Base-by-base conservation (phyloP, 2,888 invertebrate genomes). In the Pollenia angustigena region DNA sequence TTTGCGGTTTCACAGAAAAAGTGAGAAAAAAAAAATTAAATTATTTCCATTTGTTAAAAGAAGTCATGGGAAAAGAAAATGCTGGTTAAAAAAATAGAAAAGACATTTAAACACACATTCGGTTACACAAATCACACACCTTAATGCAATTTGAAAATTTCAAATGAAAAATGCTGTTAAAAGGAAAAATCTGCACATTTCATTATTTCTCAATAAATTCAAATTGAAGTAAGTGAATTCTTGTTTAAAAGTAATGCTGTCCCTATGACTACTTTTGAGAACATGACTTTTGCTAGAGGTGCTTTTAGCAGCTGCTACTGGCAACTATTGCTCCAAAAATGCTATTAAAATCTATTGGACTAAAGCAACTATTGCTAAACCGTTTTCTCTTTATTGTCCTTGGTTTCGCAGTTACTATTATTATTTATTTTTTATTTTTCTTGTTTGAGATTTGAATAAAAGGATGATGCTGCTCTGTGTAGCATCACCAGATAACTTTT, bases 1-100 rank as follows among this genome's bases (percentile, higher is more conserved):
- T 23, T 18, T 64, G 44, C 3, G 23, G 32, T 32, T 23, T 56
- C 48, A 2, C 9, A 40, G 46, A 14, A 58, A 32, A 11, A 40
- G 14, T 4, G 46, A 32, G 42, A 42, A n/a, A 3, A 42, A 1
- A 2, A 46, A 72, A 81, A 66, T 64, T 42, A 74, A 64, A 48
- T 74, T 23, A 79, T 69, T 79, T 74, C 44, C 46, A 74, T 81
- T 74, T 81, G 56, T 56, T 81, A 46, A 32, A 72, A 54, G 54
- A 66, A 74, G 56, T 81, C 72, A 72, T 56, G 50, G 52, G 12
- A 81, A n/a, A 16, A 60, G 32, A 44, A 6, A 44, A 71, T 9
- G 18, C 11, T 11, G 12, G 40, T n/a, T 0, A 56, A 10, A 56
- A 11, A 32, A 76, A 52, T n/a, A 54, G 10, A n/a, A 64, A 64